A percentile compares a stretch with the other conserved stretches of the same genome.
Conservation (phyloP, 2,797 vertebrate species). For the Chanos chanos region DNA sequence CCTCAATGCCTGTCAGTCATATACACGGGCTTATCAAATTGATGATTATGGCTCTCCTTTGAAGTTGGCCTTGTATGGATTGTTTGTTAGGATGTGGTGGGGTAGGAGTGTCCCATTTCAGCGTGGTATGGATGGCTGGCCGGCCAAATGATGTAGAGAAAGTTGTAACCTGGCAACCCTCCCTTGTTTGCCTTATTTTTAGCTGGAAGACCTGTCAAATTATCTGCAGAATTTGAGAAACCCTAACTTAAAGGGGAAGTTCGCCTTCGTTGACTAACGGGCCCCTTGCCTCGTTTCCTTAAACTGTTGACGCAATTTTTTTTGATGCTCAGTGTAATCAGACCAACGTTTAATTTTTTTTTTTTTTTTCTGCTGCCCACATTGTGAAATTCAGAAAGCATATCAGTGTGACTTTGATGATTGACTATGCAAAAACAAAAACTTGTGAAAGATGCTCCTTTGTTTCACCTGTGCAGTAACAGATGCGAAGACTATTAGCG, state of each 20-base stretch:
- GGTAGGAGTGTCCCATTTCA: conserved; percentile 1
- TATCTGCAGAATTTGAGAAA: too few relatives aligned
- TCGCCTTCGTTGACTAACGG: neutral
- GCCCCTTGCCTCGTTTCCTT: too few relatives aligned
- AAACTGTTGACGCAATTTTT: neutral
- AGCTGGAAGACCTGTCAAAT: conserved; percentile 10
- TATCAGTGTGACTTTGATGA: too few relatives aligned
- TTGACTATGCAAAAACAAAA: too few relatives aligned
- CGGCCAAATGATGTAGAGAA: conserved; percentile 23
- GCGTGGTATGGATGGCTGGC: conserved; percentile 2
- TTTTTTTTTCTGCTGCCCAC: neutral
- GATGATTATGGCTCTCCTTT: too few relatives aligned
- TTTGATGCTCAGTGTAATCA: neutral
- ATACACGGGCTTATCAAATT: too few relatives aligned
- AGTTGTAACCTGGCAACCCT: conserved; percentile 40
- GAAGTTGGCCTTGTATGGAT: too few relatives aligned
- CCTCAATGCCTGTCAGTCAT: too few relatives aligned
- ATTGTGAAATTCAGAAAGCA: neutral
- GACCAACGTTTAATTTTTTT: neutral
- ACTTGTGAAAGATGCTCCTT: too few relatives aligned
- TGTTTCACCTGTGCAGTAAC: too few relatives aligned
- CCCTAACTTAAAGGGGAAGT: neutral
- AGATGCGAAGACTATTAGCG: too few relatives aligned
- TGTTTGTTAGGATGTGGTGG: neutral
- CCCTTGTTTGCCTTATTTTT: conserved; percentile 45